These are phyloP conservation scores for Tinea semifulvella DNA, from an alignment of 2,888 invertebrate genomes.

Conservation along the genomic window DNA sequence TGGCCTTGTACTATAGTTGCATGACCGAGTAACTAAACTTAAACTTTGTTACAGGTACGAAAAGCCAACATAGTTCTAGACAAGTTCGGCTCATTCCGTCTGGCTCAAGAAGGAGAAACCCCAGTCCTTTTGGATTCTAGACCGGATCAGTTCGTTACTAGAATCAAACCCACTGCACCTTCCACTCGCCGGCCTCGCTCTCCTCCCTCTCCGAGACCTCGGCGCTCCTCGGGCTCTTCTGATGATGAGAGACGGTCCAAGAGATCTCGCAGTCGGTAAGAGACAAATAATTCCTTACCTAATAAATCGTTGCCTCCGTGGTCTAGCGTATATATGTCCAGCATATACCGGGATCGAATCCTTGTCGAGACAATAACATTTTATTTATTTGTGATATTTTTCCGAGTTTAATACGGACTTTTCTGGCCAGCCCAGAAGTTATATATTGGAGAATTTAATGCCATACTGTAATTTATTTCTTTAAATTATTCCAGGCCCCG, in stretches of 20 bases:
- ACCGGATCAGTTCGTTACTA: constrained; percentile 60
- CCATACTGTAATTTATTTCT: too few relatives aligned
- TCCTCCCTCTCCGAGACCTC: constrained; percentile 49
- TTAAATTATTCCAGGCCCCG: constrained; percentile 69
- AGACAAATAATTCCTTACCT: too few relatives aligned
- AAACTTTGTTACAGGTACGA: constrained; percentile 27
- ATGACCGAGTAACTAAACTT: not conserved
- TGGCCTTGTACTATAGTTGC: too few relatives aligned
- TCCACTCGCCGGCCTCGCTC: constrained; percentile 47
- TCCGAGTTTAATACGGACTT: too few relatives aligned
- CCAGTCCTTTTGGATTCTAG: constrained; percentile 51
- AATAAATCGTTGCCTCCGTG: too few relatives aligned
- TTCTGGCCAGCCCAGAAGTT: too few relatives aligned
- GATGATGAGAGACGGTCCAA: constrained; percentile 43
- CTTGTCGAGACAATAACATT: too few relatives aligned
- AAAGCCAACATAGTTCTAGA: constrained; percentile 72
- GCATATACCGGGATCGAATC: too few relatives aligned
- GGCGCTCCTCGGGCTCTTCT: constrained; percentile 53
- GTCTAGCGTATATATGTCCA: too few relatives aligned
- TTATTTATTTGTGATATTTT: too few relatives aligned
- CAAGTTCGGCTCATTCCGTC: constrained; percentile 76
- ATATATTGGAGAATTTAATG: too few relatives aligned
- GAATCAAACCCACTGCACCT: constrained; percentile 51
- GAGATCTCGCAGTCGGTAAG: constrained; percentile 50
- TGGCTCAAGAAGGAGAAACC: constrained; percentile 66